Evolutionary conservation across 2,888 invertebrate species (phyloP).

Genomic region (Dynastes hyllus): DNA sequence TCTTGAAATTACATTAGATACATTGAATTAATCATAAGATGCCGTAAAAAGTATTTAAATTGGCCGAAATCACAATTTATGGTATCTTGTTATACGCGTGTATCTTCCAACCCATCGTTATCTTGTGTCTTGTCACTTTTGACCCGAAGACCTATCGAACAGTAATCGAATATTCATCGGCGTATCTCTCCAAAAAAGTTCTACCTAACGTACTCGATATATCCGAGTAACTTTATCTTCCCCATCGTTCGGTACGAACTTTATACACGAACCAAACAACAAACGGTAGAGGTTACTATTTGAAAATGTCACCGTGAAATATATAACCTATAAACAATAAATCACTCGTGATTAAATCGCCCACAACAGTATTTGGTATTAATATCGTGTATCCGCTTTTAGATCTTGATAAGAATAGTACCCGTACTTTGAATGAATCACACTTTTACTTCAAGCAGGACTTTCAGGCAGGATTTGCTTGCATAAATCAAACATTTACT

Average conservation of each 20-base stretch:
- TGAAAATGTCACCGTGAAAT: conserved; percentile 44
- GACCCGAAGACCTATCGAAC: conserved; percentile 20
- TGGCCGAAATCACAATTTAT: neutral
- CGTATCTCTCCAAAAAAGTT: conserved; percentile 25
- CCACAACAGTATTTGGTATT: conserved; percentile 49
- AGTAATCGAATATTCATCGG: conserved; percentile 21
- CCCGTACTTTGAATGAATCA: conserved; percentile 40
- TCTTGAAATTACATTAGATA: too few relatives aligned
- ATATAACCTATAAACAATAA: conserved; percentile 48
- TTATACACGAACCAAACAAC: conserved; percentile 37
- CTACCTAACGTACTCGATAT: conserved; percentile 23
- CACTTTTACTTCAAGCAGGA: conserved; percentile 35
- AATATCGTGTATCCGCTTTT: conserved; percentile 48
- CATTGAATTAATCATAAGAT: too few relatives aligned
- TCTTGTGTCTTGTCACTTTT: conserved; percentile 2
- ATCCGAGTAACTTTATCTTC: conserved; percentile 31
- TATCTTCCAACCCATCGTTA: neutral
- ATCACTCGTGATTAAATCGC: conserved; percentile 50
- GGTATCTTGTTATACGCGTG: neutral
- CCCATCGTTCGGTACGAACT: conserved; percentile 18
- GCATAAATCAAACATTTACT: conserved; percentile 19
- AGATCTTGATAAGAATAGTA: conserved; percentile 39
- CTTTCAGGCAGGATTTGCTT: conserved; percentile 24
- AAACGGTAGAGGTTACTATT: conserved; percentile 41
- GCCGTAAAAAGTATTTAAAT: too few relatives aligned